These are phyloP conservation scores for Drosophila nigromelanica DNA, from an alignment of 1,140 invertebrate species.

Conservation along the genomic window DNA sequence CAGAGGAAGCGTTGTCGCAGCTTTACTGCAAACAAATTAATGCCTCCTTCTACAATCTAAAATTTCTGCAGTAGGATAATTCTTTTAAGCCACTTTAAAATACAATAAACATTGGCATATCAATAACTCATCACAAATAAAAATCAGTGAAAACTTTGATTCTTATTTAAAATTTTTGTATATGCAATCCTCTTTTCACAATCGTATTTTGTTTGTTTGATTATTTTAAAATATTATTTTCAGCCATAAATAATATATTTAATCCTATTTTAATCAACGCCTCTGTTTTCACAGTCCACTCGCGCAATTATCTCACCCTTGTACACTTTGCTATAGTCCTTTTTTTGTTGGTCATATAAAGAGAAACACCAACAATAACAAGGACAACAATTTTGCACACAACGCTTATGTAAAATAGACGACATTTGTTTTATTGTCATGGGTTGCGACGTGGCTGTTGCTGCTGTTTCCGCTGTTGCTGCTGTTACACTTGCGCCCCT, in stretches of 20 bases:
- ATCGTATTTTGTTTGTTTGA: background rate
- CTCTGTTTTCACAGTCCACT: conserved; percentile 8
- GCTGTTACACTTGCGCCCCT: conserved; percentile 4
- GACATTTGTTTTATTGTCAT: conserved; percentile 78
- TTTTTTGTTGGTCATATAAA: conserved; percentile 59
- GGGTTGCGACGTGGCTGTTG: conserved; percentile 45
- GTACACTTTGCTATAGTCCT: conserved; percentile 30
- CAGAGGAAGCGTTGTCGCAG: background rate
- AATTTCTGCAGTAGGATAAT: too few species aligned
- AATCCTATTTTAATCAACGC: conserved; percentile 41
- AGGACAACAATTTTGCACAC: conserved; percentile 68
- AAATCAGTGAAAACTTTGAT: background rate
- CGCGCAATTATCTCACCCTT: too few species aligned
- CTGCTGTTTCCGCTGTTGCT: background rate
- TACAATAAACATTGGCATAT: too few species aligned
- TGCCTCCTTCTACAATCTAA: too few species aligned
- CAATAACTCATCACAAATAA: too few species aligned
- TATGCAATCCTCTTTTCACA: background rate
- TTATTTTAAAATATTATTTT: background rate
- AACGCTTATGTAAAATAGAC: conserved; percentile 80
- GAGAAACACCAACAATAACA: conserved; percentile 49
- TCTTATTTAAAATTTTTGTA: background rate
- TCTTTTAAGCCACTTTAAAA: too few species aligned
- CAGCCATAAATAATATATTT: conserved; percentile 13
- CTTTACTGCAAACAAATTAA: too few species aligned